Evolutionary conservation across 2,113 vertebrate species (phyloP).

Genomic region (Aegithalos caudatus): DNA sequence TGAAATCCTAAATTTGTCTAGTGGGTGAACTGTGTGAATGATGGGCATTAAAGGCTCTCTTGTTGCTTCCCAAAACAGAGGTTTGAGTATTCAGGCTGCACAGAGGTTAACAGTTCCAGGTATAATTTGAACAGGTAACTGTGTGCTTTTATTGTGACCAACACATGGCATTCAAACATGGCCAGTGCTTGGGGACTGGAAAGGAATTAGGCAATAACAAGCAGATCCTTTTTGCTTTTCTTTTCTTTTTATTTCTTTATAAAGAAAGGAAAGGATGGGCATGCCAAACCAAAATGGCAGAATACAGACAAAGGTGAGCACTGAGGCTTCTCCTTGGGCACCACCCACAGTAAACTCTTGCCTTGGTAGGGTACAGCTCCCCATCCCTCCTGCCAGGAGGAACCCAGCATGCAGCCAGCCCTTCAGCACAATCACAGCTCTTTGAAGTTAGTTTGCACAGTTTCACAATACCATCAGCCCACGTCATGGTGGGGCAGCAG

Average conservation of each 20-base stretch:
- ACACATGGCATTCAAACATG: background rate
- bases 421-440: background rate
- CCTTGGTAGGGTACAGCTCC: background rate
- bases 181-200: background rate
- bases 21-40: background rate
- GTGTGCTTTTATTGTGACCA: background rate
- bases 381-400: background rate
- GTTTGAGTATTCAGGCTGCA: background rate
- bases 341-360: background rate
- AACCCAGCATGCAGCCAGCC: background rate
- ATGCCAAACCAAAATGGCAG: background rate
- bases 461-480: background rate
- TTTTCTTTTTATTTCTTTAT: slow-evolving; percentile 16
- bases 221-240: background rate
- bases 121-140: background rate
- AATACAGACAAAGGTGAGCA: background rate
- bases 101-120: background rate
- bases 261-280: slow-evolving; percentile 27
- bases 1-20: background rate
- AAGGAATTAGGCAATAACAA: background rate
- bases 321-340: background rate
- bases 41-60: background rate
- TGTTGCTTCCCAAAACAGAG: background rate
- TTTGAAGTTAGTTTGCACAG: slow-evolving; percentile 1
- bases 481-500: background rate